Base-by-base conservation (phyloP, 2,888 invertebrate species). In the Apomyelois bistriatella region DNA sequence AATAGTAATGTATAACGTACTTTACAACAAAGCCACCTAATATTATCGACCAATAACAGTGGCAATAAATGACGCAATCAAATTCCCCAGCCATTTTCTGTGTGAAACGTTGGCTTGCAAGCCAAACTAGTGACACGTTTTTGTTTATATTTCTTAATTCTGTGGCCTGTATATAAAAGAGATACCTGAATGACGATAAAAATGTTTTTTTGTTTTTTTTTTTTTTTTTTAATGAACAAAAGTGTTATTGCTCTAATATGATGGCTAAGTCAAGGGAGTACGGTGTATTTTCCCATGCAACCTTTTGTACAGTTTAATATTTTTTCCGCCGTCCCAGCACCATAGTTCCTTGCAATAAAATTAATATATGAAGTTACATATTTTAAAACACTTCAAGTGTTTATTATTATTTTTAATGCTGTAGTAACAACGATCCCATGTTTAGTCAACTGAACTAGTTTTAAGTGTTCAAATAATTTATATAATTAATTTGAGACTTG, bases 261-360 rank as follows among this genome's bases (percentile, higher is more conserved):
- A 8, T 2, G 32, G 1, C 2, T 9, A 35, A 46, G 10, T 46
- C 32, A 32, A 41, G 10, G 49, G 41, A 15, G 5, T 30, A 40
- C 15, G 10, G 7, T 28, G 16, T 30, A 41, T 32, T 41, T 32
- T 49, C 30, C 17, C n/a, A 40, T 40, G 30, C 15, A 15, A 30
- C 5, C n/a, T 38, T 38, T 12, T 46, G 48, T 36, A 41, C 9
- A 49, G 48, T 50, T 48, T 22, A 48, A 43, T 38, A 17, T 48
- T 52, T 53, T 40, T 35, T 54, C 54, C 55, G 52, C 58, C 58
- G 61, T 61, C 61, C 61, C 38, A 35, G 37, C 46, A 8, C 42
- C n/a, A 46, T 43, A 56, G 61, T 61, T 61, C 61, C 59, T 61
- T 53, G 42, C 42, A 52, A 37, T 30, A 43, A 52, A 47, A 52